These are phyloP conservation scores for Stenodema calcarata DNA, from an alignment of 2,888 invertebrate genomes.

Conservation along the genomic window DNA sequence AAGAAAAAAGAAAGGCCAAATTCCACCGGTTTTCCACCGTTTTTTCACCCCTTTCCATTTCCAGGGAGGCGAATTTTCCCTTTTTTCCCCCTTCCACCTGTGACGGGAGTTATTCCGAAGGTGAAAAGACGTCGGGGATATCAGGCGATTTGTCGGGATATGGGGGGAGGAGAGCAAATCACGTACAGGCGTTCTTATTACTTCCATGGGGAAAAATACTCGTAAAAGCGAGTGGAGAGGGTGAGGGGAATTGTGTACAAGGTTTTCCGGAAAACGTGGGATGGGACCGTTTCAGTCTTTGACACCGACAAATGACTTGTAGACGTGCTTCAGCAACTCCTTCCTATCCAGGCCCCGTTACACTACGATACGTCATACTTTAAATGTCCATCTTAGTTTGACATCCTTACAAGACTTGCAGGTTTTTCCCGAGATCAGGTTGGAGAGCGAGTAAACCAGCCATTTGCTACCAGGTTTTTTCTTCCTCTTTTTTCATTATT, in stretches of 20 bases:
- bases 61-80: background rate
- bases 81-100: background rate
- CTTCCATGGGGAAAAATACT: background rate
- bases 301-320: constrained; percentile 45
- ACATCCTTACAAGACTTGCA: background rate
- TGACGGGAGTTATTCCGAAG: background rate
- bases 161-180: constrained; percentile 1
- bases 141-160: constrained; percentile 34
- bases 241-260: background rate
- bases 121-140: constrained; percentile 22
- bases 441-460: background rate
- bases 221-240: background rate
- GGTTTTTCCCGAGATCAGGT: background rate
- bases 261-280: constrained; percentile 15
- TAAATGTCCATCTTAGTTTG: constrained; percentile 26
- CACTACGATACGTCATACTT: constrained; percentile 35
- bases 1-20: background rate
- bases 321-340: constrained; percentile 37
- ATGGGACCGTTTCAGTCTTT: constrained; percentile 41
- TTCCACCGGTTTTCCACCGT: background rate
- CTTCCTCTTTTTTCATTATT: background rate
- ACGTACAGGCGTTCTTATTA: constrained; percentile 34
- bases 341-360: background rate
- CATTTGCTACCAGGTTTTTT: background rate
- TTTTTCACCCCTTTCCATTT: background rate